phyloP scores from a whole-genome alignment of 2,888 invertebrate genomes.

The Andrena praecox region DNA sequence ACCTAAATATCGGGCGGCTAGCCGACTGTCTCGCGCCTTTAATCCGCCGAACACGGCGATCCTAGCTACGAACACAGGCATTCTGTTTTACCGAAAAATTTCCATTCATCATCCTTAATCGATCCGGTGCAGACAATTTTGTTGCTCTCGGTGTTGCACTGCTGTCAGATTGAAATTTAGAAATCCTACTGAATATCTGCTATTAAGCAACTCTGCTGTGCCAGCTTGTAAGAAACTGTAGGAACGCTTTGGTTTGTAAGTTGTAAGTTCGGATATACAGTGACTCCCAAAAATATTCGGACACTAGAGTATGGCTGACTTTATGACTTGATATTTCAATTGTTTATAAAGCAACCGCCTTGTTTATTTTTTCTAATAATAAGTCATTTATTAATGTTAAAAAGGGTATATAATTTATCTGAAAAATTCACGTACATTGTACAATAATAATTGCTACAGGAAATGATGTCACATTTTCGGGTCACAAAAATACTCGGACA shows the following conservation, averaged over 20 bases:
- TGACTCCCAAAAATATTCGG: too few relatives aligned
- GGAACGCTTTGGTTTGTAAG: background rate
- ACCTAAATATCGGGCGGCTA: slow-evolving; percentile 73
- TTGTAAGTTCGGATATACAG: background rate
- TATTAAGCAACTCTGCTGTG: background rate
- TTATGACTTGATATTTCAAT: too few relatives aligned
- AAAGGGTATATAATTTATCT: too few relatives aligned
- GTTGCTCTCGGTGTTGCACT: background rate
- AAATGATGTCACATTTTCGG: too few relatives aligned
- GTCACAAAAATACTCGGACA: too few relatives aligned
- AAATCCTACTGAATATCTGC: background rate
- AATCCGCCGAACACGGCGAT: slow-evolving; percentile 32
- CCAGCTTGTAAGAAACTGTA: background rate
- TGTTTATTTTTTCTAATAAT: too few relatives aligned
- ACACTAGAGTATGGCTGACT: too few relatives aligned
- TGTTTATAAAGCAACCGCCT: too few relatives aligned
- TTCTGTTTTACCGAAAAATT: background rate
- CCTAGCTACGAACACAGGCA: background rate
- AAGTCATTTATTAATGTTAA: too few relatives aligned
- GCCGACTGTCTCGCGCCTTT: slow-evolving; percentile 35
- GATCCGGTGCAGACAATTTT: background rate
- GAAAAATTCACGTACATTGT: too few relatives aligned
- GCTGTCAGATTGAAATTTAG: background rate
- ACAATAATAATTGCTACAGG: too few relatives aligned
- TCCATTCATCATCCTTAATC: background rate